Evolutionary conservation across 2,888 invertebrate genomes (phyloP), one percentile per base, ranked within the genome.

Genomic region (Chironomus tentans): DNA sequence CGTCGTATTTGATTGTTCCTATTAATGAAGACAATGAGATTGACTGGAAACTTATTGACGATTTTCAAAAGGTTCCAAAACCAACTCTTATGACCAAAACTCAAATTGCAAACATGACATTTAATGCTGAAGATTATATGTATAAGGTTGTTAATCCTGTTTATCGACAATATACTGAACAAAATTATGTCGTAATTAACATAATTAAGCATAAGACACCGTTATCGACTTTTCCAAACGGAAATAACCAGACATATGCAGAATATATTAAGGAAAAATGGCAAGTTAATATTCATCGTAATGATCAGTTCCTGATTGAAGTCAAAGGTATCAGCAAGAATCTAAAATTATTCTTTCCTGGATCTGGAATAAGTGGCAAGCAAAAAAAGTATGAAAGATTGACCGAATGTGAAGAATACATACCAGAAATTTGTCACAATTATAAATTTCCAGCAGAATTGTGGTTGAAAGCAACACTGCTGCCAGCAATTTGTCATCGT

Each of bases 401-500:
- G 56, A 81, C 79, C 15, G 86, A 87, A 77, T 84, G 85, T 0
- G 90, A 93, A 79, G 87, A 91, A 77, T 87, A 98, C 68, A 88
- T 98, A 12, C 96, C 98, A 0, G 98, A 99, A 83, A 86, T 96
- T 78, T 94, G 95, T 81, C 87, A 89, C 28, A 89, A 87, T 80
- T 89, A 90, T 78, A 85, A 86, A 0, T 92, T 88, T 81, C 92
- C 93, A 0, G 87, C 90, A 18, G 85, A 90, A 12, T 85, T 96
- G 77, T 97, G 96, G 94, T 86, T 92, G 22, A 95, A 97, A 83
- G 91, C 93, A 0, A 88, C 90, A 1, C 87, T 92, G 75, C 81
- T 99, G 76, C 98, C 98, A 0, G 91, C 93, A 21, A 88, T 97
- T 77, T 81, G 98, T 46, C 93, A 95, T 81, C 89, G 98, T 81